Conservation (phyloP, 2,797 vertebrate genomes). For the Siniperca undulata region DNA sequence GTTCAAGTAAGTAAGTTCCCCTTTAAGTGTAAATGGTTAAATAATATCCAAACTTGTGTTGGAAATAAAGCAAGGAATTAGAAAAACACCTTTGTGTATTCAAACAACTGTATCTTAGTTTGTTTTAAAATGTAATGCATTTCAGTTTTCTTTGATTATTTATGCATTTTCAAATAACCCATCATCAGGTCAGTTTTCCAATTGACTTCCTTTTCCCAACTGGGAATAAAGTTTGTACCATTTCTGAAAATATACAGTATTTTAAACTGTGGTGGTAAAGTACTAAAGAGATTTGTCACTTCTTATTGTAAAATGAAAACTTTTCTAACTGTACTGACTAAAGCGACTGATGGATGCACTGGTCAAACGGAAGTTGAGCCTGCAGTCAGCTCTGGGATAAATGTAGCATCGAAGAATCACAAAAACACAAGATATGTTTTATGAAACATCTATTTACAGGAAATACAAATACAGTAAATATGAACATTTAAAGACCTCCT, state of each 20-base stretch:
- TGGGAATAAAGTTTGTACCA: neutral
- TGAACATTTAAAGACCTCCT: constrained; percentile 38
- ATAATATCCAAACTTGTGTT: no score
- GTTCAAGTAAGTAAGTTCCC: no score
- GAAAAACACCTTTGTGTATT: no score
- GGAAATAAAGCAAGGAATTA: no score
- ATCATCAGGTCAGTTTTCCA: neutral
- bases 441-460: constrained; percentile 69
- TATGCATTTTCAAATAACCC: no score
- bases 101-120: no score
- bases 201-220: no score
- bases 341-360: neutral
- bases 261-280: neutral
- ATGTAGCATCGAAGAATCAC: neutral
- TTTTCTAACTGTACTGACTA: neutral
- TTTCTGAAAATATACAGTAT: neutral
- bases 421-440: constrained; percentile 29
- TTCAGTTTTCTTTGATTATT: no score
- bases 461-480: constrained; percentile 33
- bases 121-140: no score
- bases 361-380: neutral
- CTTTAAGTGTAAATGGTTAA: no score
- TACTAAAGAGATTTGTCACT: neutral
- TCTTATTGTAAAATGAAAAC: neutral
- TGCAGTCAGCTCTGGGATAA: neutral